Percentiles rank a stretch among this genome's conserved stretches.
These are phyloP conservation scores for Thymelicus lineola DNA, from an alignment of 2,888 invertebrate genomes.

Conservation along the genomic window DNA sequence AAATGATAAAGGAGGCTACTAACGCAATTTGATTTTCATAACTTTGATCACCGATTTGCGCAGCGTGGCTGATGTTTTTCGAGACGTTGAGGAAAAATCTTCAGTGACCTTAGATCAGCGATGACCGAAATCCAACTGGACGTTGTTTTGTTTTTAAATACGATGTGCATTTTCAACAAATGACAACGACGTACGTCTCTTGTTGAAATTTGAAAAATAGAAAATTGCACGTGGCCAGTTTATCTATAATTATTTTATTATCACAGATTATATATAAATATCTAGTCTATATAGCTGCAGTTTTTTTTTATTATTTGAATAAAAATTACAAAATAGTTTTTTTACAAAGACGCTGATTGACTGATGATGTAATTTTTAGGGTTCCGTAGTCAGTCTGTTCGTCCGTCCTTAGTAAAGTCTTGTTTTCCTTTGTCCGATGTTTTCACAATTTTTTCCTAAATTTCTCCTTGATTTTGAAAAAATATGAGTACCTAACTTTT, in stretches of 20 bases:
- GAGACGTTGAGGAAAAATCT: conserved; percentile 50
- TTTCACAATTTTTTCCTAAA: too few relatives aligned
- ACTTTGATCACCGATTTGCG: conserved; percentile 81
- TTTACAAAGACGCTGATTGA: too few relatives aligned
- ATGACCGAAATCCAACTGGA: conserved; percentile 43
- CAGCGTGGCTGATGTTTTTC: conserved; percentile 74
- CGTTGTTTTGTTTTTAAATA: conserved; percentile 69
- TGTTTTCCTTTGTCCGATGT: too few relatives aligned
- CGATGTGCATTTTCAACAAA: conserved; percentile 75
- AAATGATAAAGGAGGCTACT: conserved; percentile 53
- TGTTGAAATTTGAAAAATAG: conserved; percentile 73
- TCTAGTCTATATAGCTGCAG: background rate
- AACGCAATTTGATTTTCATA: conserved; percentile 83
- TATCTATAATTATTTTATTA: background rate
- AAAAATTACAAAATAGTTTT: too few relatives aligned
- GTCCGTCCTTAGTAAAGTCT: too few relatives aligned
- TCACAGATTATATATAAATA: background rate
- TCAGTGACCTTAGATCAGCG: conserved; percentile 36
- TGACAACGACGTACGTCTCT: conserved; percentile 75
- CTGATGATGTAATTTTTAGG: too few relatives aligned
- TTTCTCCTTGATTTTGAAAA: too few relatives aligned
- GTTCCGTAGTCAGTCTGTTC: too few relatives aligned
- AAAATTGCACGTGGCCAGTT: conserved; percentile 48
- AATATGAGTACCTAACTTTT: too few relatives aligned
- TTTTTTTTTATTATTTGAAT: too few relatives aligned